Conservation (phyloP, 2,113 vertebrate species). For the Dermatemys mawii region DNA sequence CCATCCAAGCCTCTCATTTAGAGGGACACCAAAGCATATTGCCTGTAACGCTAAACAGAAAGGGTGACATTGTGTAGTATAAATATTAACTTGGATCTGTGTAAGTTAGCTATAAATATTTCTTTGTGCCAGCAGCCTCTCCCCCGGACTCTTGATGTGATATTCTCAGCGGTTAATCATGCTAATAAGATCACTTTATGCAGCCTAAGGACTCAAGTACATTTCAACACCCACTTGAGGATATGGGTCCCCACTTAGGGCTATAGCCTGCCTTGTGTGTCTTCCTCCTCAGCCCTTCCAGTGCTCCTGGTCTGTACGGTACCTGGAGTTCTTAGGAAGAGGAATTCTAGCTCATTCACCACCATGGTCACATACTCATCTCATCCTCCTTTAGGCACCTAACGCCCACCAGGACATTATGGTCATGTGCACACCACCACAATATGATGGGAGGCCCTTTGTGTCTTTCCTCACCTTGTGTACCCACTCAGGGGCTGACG, state of each 20-base stretch:
- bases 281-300: no score
- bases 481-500: no score
- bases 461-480: no score
- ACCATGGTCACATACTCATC: no score
- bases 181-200: neutral
- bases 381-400: no score
- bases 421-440: no score
- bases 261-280: neutral
- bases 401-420: no score
- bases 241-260: neutral
- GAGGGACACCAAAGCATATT: neutral
- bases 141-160: neutral
- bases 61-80: neutral
- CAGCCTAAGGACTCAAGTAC: neutral
- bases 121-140: neutral
- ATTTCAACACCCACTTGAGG: neutral
- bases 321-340: neutral
- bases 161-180: neutral
- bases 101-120: neutral
- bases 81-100: neutral
- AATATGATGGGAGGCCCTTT: no score
- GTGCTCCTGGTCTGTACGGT: neutral
- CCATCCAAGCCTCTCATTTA: neutral
- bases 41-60: neutral
- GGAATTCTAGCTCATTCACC: neutral